Percentiles rank a stretch among this genome's conserved stretches.
Evolutionary conservation across 2,113 vertebrate genomes (phyloP).

Genomic region (Craseonycteris thonglongyai): DNA sequence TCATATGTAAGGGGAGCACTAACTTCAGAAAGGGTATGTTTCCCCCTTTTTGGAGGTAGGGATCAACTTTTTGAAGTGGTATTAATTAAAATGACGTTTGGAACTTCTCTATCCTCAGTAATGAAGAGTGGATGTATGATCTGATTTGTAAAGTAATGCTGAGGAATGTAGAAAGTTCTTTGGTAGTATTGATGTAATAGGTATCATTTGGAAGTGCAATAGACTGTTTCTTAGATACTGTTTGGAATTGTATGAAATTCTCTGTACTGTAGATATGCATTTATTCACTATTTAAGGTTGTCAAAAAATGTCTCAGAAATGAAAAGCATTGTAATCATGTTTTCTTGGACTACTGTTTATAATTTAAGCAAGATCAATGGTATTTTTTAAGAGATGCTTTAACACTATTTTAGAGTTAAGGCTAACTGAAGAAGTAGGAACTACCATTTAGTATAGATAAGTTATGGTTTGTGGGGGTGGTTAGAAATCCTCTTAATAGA

Average conservation of each 20-base stretch:
- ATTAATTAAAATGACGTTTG: neutral
- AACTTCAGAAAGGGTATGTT: neutral
- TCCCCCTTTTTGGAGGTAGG: neutral
- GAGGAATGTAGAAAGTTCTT: neutral
- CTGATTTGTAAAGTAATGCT: neutral
- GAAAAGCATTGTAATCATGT: neutral
- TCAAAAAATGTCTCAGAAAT: neutral
- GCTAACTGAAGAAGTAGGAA: neutral
- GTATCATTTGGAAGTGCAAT: neutral
- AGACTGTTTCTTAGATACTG: neutral
- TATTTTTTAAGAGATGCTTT: neutral
- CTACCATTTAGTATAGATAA: neutral
- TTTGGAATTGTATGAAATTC: conserved; percentile 4
- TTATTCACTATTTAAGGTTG: neutral
- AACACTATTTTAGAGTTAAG: neutral
- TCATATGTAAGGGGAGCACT: neutral
- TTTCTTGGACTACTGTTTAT: neutral
- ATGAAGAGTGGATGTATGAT: neutral
- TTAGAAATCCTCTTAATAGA: neutral
- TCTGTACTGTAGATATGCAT: neutral
- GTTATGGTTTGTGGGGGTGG: no score
- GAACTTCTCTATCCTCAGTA: neutral
- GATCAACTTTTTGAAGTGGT: neutral
- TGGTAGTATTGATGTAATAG: neutral
- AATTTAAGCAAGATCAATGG: neutral